Base-by-base conservation (phyloP, 2,888 invertebrate genomes). In the Camponotus fellah region DNA sequence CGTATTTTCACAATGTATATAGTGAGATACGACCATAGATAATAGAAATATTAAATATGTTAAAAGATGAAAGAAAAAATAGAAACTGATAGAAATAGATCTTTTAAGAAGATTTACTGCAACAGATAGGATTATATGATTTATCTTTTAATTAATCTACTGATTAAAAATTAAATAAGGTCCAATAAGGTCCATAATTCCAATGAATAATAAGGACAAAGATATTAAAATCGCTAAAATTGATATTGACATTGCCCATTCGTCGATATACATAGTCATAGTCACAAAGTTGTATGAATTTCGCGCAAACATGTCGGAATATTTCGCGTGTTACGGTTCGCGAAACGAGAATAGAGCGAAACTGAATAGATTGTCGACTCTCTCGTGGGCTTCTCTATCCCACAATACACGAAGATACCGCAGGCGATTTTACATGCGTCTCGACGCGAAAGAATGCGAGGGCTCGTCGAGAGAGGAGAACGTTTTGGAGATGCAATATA, bases 241-340 rank as follows among this genome's bases (percentile, higher is more conserved):
- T 32, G 14, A 68, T 58, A 56, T n/a, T 43, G 58, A 46, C 17
- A 5, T 26, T 14, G 32, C 21, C 17, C 46, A 46, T 46, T 26
- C 43, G 56, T 10, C 71, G 21, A 49, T 53, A 56, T 32, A 56
- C 32, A 68, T n/a, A n/a, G n/a, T n/a, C 43, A 77, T 58, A 77
- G 26, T 60, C 66, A 46, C 77, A 60, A 26, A 26, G 58, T 49
- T 72, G 58, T 69, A 32, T 62, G 9, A 85, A 80, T 65, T 77
- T 84, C 65, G 74, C 68, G 40, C 32, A 65, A 26, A 53, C 49
- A 43, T 62, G 80, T 74, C 66, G 43, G 81, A 46, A 88, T 85
- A 89, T 89, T 91, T 87, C 86, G 85, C 83, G 85, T 85, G 86
- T 88, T 86, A 86, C 89, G 90, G 89, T 88, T 90, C 89, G 71